These are phyloP conservation scores for Dasypus novemcinctus DNA, from an alignment of 2,113 vertebrate genomes.

Conservation along the genomic window DNA sequence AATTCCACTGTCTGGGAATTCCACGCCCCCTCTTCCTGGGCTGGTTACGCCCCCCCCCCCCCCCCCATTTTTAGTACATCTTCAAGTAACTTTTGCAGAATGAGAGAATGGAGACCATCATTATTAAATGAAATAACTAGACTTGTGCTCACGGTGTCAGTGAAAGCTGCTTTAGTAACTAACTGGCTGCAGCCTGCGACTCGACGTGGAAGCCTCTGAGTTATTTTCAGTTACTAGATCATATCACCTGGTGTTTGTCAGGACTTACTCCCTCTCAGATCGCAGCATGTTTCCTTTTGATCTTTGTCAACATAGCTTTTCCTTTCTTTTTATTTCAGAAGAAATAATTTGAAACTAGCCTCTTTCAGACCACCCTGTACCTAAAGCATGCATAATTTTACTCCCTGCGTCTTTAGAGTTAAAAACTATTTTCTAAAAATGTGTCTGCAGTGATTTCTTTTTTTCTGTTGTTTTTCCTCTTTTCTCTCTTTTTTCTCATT, in stretches of 20 bases:
- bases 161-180: background rate
- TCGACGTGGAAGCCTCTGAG: background rate
- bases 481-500: background rate
- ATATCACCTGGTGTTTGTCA: background rate
- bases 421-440: background rate
- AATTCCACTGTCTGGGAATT: background rate
- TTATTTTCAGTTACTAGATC: background rate
- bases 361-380: background rate
- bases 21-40: background rate
- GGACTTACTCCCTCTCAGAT: background rate
- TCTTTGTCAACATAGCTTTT: background rate
- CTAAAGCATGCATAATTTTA: background rate
- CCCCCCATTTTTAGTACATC: background rate
- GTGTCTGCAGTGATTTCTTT: background rate
- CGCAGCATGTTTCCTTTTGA: background rate
- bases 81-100: background rate
- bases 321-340: background rate
- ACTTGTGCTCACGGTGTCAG: background rate
- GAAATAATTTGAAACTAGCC: background rate
- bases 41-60: background rate
- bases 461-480: background rate
- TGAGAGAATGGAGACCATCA: background rate
- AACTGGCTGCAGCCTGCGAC: background rate
- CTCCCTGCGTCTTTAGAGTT: background rate
- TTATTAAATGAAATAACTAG: conserved; percentile 1